A percentile compares a stretch with the other conserved stretches of the same genome.
phyloP scores from a whole-genome alignment of 2,113 vertebrate genomes.

The Dinomys branickii region DNA sequence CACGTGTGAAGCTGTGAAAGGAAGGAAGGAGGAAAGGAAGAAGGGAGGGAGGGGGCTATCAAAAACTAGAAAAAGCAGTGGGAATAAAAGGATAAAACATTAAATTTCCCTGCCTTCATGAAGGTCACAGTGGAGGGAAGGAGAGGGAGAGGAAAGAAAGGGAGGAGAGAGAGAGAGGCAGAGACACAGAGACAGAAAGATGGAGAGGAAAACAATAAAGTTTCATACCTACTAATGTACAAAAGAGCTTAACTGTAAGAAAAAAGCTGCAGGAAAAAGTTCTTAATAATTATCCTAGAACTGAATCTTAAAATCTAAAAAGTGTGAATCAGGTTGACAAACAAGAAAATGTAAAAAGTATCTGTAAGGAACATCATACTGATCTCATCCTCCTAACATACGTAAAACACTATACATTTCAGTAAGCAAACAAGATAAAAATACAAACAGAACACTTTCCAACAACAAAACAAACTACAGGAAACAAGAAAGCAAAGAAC shows the following conservation, averaged over 20 bases:
- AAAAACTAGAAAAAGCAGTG: background rate
- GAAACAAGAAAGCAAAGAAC: background rate
- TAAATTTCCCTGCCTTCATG: background rate
- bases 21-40: background rate
- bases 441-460: background rate
- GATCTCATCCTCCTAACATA: background rate
- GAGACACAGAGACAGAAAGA: background rate
- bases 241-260: background rate
- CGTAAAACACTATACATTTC: background rate
- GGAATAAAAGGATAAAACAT: background rate
- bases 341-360: background rate
- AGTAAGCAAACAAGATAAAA: conserved; percentile 20
- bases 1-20: background rate
- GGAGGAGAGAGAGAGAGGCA: background rate
- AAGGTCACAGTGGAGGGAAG: background rate
- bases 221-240: background rate
- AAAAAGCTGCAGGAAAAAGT: background rate
- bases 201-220: background rate
- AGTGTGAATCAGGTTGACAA: background rate
- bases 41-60: background rate
- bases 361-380: background rate
- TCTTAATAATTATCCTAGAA: conserved; percentile 24
- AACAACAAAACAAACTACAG: background rate
- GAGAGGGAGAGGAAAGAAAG: background rate
- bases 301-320: background rate